Conservation (phyloP, 1,140 invertebrate genomes). For the Drosophila kepulauana region DNA sequence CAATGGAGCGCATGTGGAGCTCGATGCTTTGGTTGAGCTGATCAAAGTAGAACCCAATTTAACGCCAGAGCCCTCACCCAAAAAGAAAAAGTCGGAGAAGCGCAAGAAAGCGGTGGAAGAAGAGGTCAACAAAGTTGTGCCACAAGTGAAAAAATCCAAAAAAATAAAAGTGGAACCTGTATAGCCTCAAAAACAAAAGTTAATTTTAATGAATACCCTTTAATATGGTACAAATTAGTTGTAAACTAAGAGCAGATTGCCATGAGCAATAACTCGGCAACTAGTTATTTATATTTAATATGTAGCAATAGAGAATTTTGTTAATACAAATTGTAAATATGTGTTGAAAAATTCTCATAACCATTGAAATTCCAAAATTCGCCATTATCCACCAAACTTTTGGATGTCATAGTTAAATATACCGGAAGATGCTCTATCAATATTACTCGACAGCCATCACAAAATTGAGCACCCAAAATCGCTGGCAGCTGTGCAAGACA, state of each 20-base stretch:
- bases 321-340: constrained; percentile 4
- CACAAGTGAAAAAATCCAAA: constrained; percentile 62
- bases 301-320: background rate
- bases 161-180: constrained; percentile 73
- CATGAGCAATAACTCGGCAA: background rate
- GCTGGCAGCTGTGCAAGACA: background rate
- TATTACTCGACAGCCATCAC: background rate
- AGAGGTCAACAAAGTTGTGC: constrained; percentile 10
- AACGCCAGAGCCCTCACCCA: background rate
- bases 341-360: background rate
- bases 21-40: constrained; percentile 61
- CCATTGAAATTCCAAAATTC: background rate
- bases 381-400: background rate
- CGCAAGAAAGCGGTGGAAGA: constrained; percentile 44
- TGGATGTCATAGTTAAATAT: background rate
- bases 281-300: background rate
- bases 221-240: constrained; percentile 56
- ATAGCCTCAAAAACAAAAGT: constrained; percentile 37
- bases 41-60: constrained; percentile 52
- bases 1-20: constrained; percentile 40
- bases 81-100: constrained; percentile 45
- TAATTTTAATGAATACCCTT: constrained; percentile 20
- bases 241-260: constrained; percentile 11
- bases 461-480: background rate
- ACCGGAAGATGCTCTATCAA: background rate